Evolutionary conservation across 2,888 invertebrate species (phyloP), one percentile per base, ranked within the genome.

Genomic region (Diloba caeruleocephala): DNA sequence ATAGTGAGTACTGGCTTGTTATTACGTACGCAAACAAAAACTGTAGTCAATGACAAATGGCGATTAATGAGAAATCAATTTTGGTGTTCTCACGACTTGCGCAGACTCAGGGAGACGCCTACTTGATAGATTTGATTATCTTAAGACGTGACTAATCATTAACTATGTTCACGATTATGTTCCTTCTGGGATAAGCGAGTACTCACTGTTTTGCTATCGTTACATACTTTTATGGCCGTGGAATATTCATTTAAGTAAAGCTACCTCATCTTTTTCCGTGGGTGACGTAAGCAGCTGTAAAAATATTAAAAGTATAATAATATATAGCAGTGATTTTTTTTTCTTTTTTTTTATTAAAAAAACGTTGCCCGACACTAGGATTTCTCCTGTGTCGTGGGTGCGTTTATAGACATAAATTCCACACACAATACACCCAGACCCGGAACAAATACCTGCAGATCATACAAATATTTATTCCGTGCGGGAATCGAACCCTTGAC

Each of bases 1-100:
- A 34, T 29, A 45, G 10, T 42, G 29, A 59, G 50, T 28, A 57
- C 31, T n/a, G 9, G 12, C 31, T n/a, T n/a, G n/a, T n/a, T 7
- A 44, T 33, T 10, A 37, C 25, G 25, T 53, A 45, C 25, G 33
- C 37, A 67, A 69, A 67, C 70, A 69, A 70, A 69, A 67, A 60
- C 41, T 43, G n/a, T 34, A 42, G 45, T 53, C 58, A 62, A 56
- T 71, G 71, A 70, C 71, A 65, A 60, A 72, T 50, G 46, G 32
- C 37, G 60, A 61, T 74, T 78, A 74, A 74, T 76, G 71, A 71
- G 78, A 79, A 83, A 79, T 78, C 80, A 79, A 82, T 82, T 82
- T 74, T 62, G 71, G 69, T 76, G 71, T 76, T 77, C 75, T 71
- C 75, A 76, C 72, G 76, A 68, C 43, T 21, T 21, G 21, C 21